phyloP scores from a whole-genome alignment of 2,113 vertebrate species.

The Triplophysa siluroides region DNA sequence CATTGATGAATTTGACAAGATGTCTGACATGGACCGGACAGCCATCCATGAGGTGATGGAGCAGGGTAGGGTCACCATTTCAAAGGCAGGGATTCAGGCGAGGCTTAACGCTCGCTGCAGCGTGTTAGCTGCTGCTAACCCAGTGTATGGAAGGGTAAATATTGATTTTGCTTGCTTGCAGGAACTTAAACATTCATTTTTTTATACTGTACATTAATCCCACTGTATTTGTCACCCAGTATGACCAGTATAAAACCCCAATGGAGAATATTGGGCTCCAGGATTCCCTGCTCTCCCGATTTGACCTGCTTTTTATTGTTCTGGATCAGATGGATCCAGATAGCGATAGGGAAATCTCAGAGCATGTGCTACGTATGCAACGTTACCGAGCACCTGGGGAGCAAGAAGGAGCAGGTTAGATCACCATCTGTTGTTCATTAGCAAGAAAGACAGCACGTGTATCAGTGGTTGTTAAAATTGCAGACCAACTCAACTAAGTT shows the following conservation, averaged over 20 bases:
- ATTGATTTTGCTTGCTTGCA: not conserved
- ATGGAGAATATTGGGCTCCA: conserved; percentile 64
- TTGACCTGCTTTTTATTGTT: conserved; percentile 67
- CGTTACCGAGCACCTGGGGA: conserved; percentile 56
- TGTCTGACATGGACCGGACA: conserved; percentile 61
- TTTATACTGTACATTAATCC: not conserved
- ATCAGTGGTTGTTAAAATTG: not conserved
- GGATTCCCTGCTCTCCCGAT: conserved; percentile 65
- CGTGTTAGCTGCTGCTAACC: conserved; percentile 66
- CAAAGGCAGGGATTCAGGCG: conserved; percentile 67
- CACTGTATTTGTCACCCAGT: conserved; percentile 14
- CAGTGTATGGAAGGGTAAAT: conserved; percentile 60
- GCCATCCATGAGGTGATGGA: conserved; percentile 64
- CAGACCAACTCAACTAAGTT: too few relatives aligned
- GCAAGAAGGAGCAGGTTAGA: conserved; percentile 59
- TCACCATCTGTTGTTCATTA: not conserved
- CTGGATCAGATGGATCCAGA: conserved; percentile 64
- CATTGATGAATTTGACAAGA: conserved; percentile 66
- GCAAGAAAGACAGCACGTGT: not conserved
- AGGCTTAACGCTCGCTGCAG: conserved; percentile 68
- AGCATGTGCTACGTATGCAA: conserved; percentile 66
- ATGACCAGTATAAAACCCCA: conserved; percentile 62
- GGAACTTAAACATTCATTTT: too few relatives aligned
- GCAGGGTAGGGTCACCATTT: conserved; percentile 65
- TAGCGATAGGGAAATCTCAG: conserved; percentile 59